A percentile compares a stretch with the other conserved stretches of the same genome.
Conservation (phyloP, 2,888 invertebrate genomes). For the Crocallis elinguaria region DNA sequence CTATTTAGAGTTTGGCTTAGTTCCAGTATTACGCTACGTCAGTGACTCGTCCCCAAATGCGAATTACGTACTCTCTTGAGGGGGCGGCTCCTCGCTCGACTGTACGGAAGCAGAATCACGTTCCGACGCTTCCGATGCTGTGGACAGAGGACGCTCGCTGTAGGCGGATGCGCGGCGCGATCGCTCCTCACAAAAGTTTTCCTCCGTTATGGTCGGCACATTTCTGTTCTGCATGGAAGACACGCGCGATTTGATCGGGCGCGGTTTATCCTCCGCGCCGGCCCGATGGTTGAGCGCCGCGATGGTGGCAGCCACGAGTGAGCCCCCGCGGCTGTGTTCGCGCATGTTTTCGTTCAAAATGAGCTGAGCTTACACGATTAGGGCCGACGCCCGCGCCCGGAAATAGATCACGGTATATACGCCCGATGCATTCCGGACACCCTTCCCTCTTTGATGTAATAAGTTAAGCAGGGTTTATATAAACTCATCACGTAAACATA, state of each 20-base stretch:
- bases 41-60: slow-evolving; percentile 73
- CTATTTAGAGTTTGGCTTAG: slow-evolving; percentile 82
- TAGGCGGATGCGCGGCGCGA: slow-evolving; percentile 67
- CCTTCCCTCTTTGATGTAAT: slow-evolving; percentile 71
- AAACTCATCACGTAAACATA: slow-evolving; percentile 42
- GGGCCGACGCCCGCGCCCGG: slow-evolving; percentile 78
- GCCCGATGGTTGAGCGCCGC: slow-evolving; percentile 77
- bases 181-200: slow-evolving; percentile 54
- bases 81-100: slow-evolving; percentile 82
- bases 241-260: slow-evolving; percentile 62
- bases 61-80: slow-evolving; percentile 79
- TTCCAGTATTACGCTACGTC: slow-evolving; percentile 79
- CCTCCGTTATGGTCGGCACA: slow-evolving; percentile 56
- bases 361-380: slow-evolving; percentile 74
- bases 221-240: slow-evolving; percentile 59
- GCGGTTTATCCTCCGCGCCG: slow-evolving; percentile 66
- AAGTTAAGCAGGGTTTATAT: slow-evolving; percentile 43
- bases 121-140: slow-evolving; percentile 79
- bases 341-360: slow-evolving; percentile 83
- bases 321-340: slow-evolving; percentile 83
- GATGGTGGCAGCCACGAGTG: slow-evolving; percentile 86
- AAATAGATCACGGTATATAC: slow-evolving; percentile 78
- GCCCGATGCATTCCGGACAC: slow-evolving; percentile 75
- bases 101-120: slow-evolving; percentile 80
- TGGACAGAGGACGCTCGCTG: slow-evolving; percentile 78